Evolutionary conservation across 2,888 invertebrate genomes (phyloP).

Genomic region (Anagyrus pseudococci): DNA sequence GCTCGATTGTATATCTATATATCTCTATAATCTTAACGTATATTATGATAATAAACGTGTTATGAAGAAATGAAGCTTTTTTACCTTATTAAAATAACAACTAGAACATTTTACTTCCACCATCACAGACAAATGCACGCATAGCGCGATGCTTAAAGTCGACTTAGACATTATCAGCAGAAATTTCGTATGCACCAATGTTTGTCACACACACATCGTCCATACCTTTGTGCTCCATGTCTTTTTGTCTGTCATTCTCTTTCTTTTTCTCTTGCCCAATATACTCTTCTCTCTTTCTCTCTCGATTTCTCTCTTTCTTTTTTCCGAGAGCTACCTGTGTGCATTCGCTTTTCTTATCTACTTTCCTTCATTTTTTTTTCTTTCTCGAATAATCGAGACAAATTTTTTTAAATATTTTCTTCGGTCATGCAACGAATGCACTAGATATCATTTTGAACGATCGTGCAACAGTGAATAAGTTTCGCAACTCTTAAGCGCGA

Average conservation of each 20-base stretch:
- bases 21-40: constrained; percentile 29
- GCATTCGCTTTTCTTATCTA: constrained; percentile 18
- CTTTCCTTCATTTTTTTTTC: constrained; percentile 1
- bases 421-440: constrained; percentile 31
- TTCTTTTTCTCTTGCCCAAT: constrained; percentile 16
- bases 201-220: constrained; percentile 25
- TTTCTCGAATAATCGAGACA: constrained; percentile 35
- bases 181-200: constrained; percentile 16
- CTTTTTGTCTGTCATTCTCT: constrained; percentile 28
- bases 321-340: constrained; percentile 16
- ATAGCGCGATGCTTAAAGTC: constrained; percentile 30
- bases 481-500: constrained; percentile 17
- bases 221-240: constrained; percentile 31
- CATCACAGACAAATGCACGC: constrained; percentile 39
- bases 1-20: constrained; percentile 6
- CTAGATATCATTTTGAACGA: constrained; percentile 6
- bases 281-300: constrained; percentile 17
- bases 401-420: constrained; percentile 21
- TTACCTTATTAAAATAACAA: constrained; percentile 35
- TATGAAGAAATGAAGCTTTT: constrained; percentile 36
- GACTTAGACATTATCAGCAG: constrained; percentile 26
- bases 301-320: constrained; percentile 26
- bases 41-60: neutral
- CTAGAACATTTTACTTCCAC: constrained; percentile 31
- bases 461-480: constrained; percentile 19